Conservation (phyloP, 2,888 invertebrate genomes). For the Griposia aprilina region DNA sequence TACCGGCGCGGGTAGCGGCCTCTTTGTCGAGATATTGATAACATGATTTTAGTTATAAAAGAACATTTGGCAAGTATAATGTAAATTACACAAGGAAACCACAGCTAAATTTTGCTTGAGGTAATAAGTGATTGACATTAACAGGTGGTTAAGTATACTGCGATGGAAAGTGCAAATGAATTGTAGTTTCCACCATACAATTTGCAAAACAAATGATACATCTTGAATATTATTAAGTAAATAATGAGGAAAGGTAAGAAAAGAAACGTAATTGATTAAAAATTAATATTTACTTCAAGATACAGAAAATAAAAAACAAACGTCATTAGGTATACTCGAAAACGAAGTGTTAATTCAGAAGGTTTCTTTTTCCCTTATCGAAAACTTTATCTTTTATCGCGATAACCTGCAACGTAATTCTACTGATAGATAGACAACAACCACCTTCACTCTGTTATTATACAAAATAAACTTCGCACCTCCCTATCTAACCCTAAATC, state of each 20-base stretch:
- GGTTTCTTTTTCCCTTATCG: slow-evolving; percentile 31
- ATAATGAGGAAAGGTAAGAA: slow-evolving; percentile 2
- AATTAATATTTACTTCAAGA: too few relatives aligned
- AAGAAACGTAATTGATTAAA: neutral
- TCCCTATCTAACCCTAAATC: slow-evolving; percentile 86
- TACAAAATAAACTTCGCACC: slow-evolving; percentile 84
- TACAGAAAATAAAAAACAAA: slow-evolving; percentile 18
- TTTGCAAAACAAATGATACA: slow-evolving; percentile 41
- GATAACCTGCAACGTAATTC: slow-evolving; percentile 47
- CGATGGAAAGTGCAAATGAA: slow-evolving; percentile 50
- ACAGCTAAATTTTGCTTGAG: slow-evolving; percentile 44
- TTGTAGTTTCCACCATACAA: slow-evolving; percentile 29
- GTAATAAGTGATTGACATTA: slow-evolving; percentile 62
- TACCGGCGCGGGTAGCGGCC: slow-evolving; percentile 30
- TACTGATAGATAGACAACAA: slow-evolving; percentile 77
- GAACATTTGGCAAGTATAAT: slow-evolving; percentile 69
- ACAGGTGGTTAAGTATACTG: slow-evolving; percentile 55
- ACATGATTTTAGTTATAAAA: slow-evolving; percentile 73
- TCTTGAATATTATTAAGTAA: slow-evolving; percentile 30
- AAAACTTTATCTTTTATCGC: slow-evolving; percentile 52
- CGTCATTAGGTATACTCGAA: slow-evolving; percentile 18
- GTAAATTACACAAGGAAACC: slow-evolving; percentile 47
- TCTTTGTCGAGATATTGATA: slow-evolving; percentile 74
- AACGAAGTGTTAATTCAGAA: slow-evolving; percentile 54
- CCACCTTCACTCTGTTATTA: slow-evolving; percentile 79